Evolutionary conservation across 2,888 invertebrate genomes (phyloP), one percentile per base, ranked within the genome.

Genomic region (Noctua janthina): DNA sequence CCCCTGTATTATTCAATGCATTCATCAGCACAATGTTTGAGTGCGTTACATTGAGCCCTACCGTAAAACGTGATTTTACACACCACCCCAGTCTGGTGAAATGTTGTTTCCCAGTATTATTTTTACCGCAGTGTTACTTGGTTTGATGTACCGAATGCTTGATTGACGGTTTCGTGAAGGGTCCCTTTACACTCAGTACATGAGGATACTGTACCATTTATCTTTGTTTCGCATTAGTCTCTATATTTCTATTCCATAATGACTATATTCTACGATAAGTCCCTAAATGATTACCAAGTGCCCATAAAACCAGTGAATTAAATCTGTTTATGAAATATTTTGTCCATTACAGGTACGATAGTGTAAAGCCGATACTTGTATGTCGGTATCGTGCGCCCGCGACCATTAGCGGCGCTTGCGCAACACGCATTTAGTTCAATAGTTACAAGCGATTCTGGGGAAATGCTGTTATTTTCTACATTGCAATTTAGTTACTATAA

Each of bases 311-410:
- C 69, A 86, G 87, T 71, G 87, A 88, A 89, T 91, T 89, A 87
- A 82, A 76, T 85, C 85, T 88, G 89, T 92, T 90, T 92, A 91
- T 92, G 90, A 92, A 93, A 92, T 91, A 92, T 92, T 92, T 88
- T 81, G 85, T 88, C 88, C 85, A 92, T 90, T 91, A 93, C 81
- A 91, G 85, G 90, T 92, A 91, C 88, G 90, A 90, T 88, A 91
- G 82, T 85, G 86, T 83, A 83, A 89, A 85, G 86, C 87, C 82
- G 78, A 86, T 86, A 86, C 88, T 84, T 91, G 91, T 92, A 92
- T 92, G 92, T 89, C 91, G 88, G 91, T 89, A 88, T 93, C 93
- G 93, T 93, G 93, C 91, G 91, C 90, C 79, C 87, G 85, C 81
- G 87, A 84, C 91, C 91, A 93, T 93, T 93, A 93, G 89, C 74